These are phyloP conservation scores for Opisthocomus hoazin DNA, from an alignment of 2,113 vertebrate species.

Conservation along the genomic window DNA sequence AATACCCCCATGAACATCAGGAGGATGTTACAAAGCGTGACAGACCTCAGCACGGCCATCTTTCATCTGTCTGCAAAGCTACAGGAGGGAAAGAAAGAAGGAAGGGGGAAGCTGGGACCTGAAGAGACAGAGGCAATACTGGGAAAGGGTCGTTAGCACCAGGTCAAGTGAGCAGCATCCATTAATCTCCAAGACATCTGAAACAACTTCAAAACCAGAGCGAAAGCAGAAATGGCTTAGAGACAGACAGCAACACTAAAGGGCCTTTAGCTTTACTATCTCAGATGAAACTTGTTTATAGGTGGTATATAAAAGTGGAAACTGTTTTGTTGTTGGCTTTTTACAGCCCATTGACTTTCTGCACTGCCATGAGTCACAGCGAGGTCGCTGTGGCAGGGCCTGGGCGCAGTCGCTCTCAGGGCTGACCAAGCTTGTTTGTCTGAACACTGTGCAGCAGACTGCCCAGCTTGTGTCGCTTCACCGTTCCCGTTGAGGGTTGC, in stretches of 20 bases:
- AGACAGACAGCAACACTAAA: background rate
- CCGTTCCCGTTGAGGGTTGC: background rate
- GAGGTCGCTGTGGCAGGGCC: background rate
- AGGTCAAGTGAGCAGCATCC: background rate
- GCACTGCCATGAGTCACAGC: no score
- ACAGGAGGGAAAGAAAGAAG: background rate
- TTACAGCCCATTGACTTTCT: background rate
- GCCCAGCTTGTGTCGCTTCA: background rate
- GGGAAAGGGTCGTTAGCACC: background rate
- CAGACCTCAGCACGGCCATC: rapidly evolving
- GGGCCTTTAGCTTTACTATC: background rate
- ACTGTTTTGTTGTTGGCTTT: background rate
- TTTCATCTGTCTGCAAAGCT: background rate
- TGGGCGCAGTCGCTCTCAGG: rapidly evolving
- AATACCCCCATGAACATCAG: background rate
- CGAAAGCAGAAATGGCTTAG: background rate
- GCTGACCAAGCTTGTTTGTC: background rate
- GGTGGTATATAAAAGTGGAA: background rate
- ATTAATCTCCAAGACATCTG: background rate
- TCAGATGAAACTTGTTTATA: background rate
- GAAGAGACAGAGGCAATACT: background rate
- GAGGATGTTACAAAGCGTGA: background rate
- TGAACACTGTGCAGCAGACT: rapidly evolving
- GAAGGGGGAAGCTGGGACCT: background rate
- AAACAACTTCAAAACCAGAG: background rate